phyloP scores from a whole-genome alignment of 2,888 invertebrate genomes.

The Ecdyonurus torrentis region DNA sequence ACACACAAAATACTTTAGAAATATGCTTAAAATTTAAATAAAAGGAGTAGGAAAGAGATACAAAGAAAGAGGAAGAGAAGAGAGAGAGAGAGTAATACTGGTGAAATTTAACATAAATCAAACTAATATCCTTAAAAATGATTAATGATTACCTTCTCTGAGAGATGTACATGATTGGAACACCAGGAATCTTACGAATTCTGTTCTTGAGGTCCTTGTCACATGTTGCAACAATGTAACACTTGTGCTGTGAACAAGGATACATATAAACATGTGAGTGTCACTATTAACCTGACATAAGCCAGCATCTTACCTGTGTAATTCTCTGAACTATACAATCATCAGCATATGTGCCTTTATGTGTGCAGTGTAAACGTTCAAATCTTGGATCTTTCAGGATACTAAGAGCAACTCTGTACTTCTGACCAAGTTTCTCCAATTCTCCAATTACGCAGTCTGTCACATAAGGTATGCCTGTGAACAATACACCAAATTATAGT shows the following conservation, averaged over 20 bases:
- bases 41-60: too few species aligned
- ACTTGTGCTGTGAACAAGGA: constrained; percentile 64
- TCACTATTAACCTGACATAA: too few species aligned
- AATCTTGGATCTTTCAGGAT: constrained; percentile 91
- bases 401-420: constrained; percentile 84
- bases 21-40: too few species aligned
- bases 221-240: constrained; percentile 98
- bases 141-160: constrained; percentile 45
- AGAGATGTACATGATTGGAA: constrained; percentile 95
- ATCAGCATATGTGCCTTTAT: constrained; percentile 98
- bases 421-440: constrained; percentile 88
- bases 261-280: neutral
- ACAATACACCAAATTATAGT: neutral
- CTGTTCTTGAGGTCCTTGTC: constrained; percentile 92
- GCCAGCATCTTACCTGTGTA: constrained; percentile 41
- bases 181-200: constrained; percentile 94
- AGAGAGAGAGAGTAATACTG: neutral
- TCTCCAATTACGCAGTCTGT: constrained; percentile 98
- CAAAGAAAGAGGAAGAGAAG: too few species aligned
- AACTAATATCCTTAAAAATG: neutral
- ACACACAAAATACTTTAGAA: constrained; percentile 5
- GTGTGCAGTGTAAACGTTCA: constrained; percentile 80
- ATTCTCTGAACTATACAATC: constrained; percentile 94
- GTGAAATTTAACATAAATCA: neutral
- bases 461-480: constrained; percentile 79